phyloP scores from a whole-genome alignment of 2,113 vertebrate species.

The Nematolebias whitei region DNA sequence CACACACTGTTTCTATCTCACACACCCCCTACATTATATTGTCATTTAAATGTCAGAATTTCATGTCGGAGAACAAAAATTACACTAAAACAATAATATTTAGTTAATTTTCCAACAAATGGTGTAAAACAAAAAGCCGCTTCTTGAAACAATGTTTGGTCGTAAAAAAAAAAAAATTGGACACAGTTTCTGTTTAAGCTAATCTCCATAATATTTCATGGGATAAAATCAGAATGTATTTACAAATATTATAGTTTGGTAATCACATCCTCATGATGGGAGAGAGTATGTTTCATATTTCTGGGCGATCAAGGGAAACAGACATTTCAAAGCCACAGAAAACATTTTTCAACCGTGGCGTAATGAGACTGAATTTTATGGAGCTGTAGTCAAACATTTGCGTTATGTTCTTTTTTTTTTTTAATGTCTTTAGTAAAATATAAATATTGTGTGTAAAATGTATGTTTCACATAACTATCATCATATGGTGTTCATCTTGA shows the following conservation, averaged over 20 bases:
- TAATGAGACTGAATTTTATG: background rate
- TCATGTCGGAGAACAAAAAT: no score
- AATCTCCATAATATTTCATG: no score
- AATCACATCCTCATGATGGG: no score
- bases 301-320: background rate
- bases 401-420: background rate
- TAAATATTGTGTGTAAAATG: background rate
- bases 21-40: background rate
- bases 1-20: slow-evolving; percentile 15
- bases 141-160: slow-evolving; percentile 10
- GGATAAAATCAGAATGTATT: no score
- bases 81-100: background rate
- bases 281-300: background rate
- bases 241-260: no score
- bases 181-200: no score
- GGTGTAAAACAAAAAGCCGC: background rate
- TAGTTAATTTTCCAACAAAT: slow-evolving; percentile 13
- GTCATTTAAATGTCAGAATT: background rate
- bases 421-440: background rate
- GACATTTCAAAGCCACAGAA: slow-evolving; percentile 16
- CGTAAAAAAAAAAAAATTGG: background rate
- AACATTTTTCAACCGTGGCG: slow-evolving; percentile 8
- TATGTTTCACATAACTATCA: background rate
- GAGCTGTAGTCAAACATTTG: background rate
- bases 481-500: slow-evolving; percentile 5